Conservation (phyloP, 1,140 invertebrate genomes). For the Drosophila willistoni region DNA sequence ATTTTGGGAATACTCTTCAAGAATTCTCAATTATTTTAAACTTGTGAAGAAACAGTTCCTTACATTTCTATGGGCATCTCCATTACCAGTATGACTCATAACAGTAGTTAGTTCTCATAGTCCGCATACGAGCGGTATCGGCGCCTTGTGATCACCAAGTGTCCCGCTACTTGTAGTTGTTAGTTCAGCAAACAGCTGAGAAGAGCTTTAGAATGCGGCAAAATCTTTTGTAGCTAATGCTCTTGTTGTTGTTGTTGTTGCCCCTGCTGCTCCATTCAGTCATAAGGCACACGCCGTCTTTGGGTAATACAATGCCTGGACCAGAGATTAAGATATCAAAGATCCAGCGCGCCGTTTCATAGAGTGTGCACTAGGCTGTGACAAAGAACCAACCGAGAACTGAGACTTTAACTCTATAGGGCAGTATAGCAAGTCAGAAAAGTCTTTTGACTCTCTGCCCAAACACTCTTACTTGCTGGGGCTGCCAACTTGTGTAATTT, state of each 20-base stretch:
- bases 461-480: constrained; percentile 61
- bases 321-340: constrained; percentile 77
- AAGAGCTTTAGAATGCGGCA: constrained; percentile 61
- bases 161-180: constrained; percentile 71
- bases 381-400: constrained; percentile 54
- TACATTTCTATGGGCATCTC: neutral
- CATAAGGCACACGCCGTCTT: constrained; percentile 73
- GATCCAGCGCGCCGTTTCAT: constrained; percentile 53
- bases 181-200: constrained; percentile 57
- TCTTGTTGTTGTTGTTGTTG: constrained; percentile 9
- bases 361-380: constrained; percentile 66
- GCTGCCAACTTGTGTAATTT: constrained; percentile 47
- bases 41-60: neutral
- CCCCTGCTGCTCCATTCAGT: constrained; percentile 29
- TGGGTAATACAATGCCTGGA: constrained; percentile 66
- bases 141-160: constrained; percentile 67
- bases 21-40: no score
- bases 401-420: constrained; percentile 27
- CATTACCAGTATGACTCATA: constrained; percentile 38
- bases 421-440: neutral
- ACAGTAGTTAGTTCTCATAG: constrained; percentile 45
- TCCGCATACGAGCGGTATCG: constrained; percentile 43
- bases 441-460: constrained; percentile 2
- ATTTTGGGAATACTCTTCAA: no score
- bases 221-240: constrained; percentile 48